Evolutionary conservation across 1,140 invertebrate species (phyloP), one percentile per base, ranked within the genome.

Genomic region (Caerostris extrusa): DNA sequence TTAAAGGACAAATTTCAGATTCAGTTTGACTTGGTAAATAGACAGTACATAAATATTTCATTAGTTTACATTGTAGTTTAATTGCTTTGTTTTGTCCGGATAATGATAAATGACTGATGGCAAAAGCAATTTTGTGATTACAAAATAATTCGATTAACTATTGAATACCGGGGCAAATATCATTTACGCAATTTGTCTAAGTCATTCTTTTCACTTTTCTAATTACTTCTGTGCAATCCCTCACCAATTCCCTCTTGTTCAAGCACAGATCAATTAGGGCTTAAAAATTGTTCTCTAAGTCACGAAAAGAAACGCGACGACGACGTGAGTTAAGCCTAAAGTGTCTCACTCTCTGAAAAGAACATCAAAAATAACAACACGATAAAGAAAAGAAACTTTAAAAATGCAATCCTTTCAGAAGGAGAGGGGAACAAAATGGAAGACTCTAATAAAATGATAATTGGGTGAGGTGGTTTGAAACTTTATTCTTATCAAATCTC

Each of bases 401-500:
- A 34, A 34, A 34, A 34, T 12, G 71, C 71, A 77, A 77, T 77
- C 71, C 71, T 77, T 77, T 77, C 71, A 77, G 12, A 34, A 19
- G 34, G 19, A 50, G 34, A 8, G 53, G 19, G 53, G 71, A 77
- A 77, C 53, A 17, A 6, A 6, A n/a, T 17, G 50, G 71, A 77
- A 53, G 71, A 77, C 34, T 71, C 69, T 77, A 77, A 77, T 77
- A 77, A 77, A 77, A 77, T 77, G 71, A 77, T 77, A 77, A 77
- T 77, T 77, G 71, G 71, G 71, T 53, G 34, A 77, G 71, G 71
- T 77, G 71, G 71, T 77, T 34, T 77, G 71, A 77, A 77, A 77
- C 71, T 77, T 77, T 77, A 77, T 77, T 77, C 71, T 77, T 77
- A 77, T 77, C 71, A 77, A 77, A 77, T 77, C 71, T 77, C 50